These are phyloP conservation scores for Drosophila suboccidentalis DNA, from an alignment of 2,888 invertebrate genomes.

Conservation along the genomic window DNA sequence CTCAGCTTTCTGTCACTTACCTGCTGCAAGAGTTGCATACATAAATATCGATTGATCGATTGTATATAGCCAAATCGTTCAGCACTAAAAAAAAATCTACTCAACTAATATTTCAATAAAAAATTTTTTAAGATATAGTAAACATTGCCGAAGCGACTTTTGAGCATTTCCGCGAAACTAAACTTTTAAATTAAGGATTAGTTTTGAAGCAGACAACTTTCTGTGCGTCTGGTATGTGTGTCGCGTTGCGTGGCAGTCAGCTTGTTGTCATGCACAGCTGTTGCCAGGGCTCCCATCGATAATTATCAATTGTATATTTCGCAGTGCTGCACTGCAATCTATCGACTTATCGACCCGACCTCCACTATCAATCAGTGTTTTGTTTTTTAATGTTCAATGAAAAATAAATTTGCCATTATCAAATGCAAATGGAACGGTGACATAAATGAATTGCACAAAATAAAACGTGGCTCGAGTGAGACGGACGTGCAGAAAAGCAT, in stretches of 20 bases:
- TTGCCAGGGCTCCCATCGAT: not conserved
- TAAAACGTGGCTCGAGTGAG: constrained; percentile 47
- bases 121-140: too few species aligned
- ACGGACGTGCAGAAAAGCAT: constrained; percentile 36
- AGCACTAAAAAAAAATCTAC: too few species aligned
- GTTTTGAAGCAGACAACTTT: too few species aligned
- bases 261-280: not conserved
- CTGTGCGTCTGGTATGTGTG: too few species aligned
- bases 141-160: too few species aligned
- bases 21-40: not conserved
- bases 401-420: constrained; percentile 56
- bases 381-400: constrained; percentile 61
- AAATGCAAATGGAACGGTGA: constrained; percentile 63
- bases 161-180: too few species aligned
- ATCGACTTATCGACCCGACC: constrained; percentile 34
- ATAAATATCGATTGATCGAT: constrained; percentile 26
- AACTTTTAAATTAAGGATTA: too few species aligned
- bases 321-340: constrained; percentile 13
- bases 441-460: constrained; percentile 52
- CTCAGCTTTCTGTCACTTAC: constrained; percentile 13
- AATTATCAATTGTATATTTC: constrained; percentile 14
- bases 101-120: too few species aligned
- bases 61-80: too few species aligned
- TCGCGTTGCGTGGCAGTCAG: constrained; percentile 13
- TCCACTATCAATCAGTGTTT: constrained; percentile 53